A percentile compares a stretch with the other conserved stretches of the same genome.
Conservation (phyloP, 2,113 vertebrate species). For the Genyomyrus donnyi region DNA sequence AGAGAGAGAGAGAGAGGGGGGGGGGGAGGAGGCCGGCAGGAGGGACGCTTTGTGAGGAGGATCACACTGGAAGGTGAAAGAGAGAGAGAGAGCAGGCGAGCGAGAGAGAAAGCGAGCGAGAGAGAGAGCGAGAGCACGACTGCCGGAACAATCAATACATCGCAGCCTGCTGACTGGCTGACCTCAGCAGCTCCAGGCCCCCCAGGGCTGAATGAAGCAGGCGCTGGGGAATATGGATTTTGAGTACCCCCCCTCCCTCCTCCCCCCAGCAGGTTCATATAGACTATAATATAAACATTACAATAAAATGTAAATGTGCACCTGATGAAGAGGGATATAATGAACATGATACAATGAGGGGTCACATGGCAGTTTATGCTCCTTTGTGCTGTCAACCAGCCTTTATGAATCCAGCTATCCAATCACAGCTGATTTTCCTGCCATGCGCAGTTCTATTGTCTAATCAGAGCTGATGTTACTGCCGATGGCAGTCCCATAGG, state of each 20-base stretch:
- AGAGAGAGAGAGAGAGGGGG: neutral
- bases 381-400: neutral
- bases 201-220: slow-evolving; percentile 3
- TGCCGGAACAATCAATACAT: neutral
- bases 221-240: slow-evolving; percentile 26
- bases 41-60: neutral
- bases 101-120: neutral
- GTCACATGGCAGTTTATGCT: neutral
- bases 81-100: neutral
- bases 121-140: neutral
- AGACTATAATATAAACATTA: neutral
- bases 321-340: neutral
- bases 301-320: neutral
- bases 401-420: neutral
- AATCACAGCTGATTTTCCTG: slow-evolving; percentile 15
- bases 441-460: slow-evolving; percentile 11
- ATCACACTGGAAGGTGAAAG: neutral
- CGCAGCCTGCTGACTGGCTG: neutral
- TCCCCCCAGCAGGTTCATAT: neutral
- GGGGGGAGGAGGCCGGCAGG: neutral
- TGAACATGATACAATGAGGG: neutral
- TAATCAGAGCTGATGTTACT: neutral
- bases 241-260: neutral
- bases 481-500: neutral
- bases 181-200: neutral